These are phyloP conservation scores for Linepithema humile DNA, from an alignment of 1,140 invertebrate species.

Conservation along the genomic window DNA sequence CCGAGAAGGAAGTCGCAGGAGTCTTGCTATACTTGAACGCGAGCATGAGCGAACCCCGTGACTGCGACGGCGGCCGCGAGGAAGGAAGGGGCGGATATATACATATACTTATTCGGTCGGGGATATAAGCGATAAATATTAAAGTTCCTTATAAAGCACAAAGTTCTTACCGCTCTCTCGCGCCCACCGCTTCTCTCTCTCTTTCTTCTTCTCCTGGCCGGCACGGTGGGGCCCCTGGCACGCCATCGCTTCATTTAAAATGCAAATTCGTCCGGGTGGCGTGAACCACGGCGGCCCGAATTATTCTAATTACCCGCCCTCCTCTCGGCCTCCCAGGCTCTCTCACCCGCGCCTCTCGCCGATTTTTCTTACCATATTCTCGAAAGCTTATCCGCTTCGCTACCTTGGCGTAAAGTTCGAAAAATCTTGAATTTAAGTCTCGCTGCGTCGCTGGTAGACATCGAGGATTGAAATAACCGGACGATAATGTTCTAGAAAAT, in stretches of 20 bases:
- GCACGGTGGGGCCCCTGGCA: slow-evolving; percentile 74
- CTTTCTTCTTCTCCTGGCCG: slow-evolving; percentile 9
- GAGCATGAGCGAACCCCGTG: slow-evolving; percentile 57
- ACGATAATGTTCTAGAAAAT: neutral
- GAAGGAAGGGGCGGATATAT: slow-evolving; percentile 75
- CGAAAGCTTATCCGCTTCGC: slow-evolving; percentile 59
- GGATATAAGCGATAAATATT: slow-evolving; percentile 82
- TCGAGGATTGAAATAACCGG: neutral
- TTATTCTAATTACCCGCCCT: slow-evolving; percentile 82
- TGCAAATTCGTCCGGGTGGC: slow-evolving; percentile 83
- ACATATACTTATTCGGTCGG: slow-evolving; percentile 63
- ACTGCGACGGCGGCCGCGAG: slow-evolving; percentile 49
- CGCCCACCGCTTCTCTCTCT: no score
- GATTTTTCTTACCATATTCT: slow-evolving; percentile 49
- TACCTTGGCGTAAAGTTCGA: neutral
- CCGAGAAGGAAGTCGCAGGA: slow-evolving; percentile 41
- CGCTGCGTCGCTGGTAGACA: no score
- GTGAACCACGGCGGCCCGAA: slow-evolving; percentile 82
- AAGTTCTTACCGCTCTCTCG: slow-evolving; percentile 73
- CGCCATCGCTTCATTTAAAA: slow-evolving; percentile 85
- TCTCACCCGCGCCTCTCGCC: slow-evolving; percentile 47
- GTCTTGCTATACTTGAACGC: neutral
- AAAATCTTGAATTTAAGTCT: slow-evolving; percentile 22
- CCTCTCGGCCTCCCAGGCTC: slow-evolving; percentile 65
- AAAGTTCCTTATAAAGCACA: slow-evolving; percentile 83